phyloP scores from a whole-genome alignment of 2,888 invertebrate species.

The Spodoptera exigua region DNA sequence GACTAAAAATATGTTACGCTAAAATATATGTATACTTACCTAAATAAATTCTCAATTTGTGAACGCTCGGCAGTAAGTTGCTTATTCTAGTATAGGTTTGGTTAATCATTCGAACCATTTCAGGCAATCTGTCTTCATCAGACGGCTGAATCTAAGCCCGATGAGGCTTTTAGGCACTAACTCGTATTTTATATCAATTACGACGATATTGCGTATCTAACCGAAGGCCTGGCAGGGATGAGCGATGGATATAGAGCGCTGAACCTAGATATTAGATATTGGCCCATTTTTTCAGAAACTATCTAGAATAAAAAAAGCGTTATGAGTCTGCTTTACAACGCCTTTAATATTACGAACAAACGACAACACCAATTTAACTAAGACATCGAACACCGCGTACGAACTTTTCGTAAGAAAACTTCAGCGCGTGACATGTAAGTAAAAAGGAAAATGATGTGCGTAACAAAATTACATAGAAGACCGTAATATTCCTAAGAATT shows the following conservation, averaged over 20 bases:
- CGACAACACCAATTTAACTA: conserved; percentile 36
- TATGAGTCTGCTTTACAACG: no score
- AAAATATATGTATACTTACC: background rate
- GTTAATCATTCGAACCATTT: conserved; percentile 43
- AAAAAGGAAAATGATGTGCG: conserved; percentile 37
- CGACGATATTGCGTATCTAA: conserved; percentile 6
- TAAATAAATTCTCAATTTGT: conserved; percentile 28
- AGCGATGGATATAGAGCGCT: no score
- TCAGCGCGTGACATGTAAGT: conserved; percentile 46
- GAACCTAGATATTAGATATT: no score
- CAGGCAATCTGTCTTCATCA: conserved; percentile 50
- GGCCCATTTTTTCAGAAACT: no score
- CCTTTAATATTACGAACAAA: background rate
- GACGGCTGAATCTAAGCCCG: conserved; percentile 25
- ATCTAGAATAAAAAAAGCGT: no score
- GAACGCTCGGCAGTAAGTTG: conserved; percentile 31
- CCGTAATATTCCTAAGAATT: conserved; percentile 64
- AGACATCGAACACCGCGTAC: conserved; percentile 40
- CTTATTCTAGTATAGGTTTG: conserved; percentile 25
- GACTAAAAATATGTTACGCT: no score
- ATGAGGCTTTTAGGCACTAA: conserved; percentile 39
- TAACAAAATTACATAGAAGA: conserved; percentile 60
- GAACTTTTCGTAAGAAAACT: conserved; percentile 47
- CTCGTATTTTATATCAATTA: conserved; percentile 24
- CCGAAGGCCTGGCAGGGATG: no score